A percentile compares a stretch with the other conserved stretches of the same genome.
Conservation (phyloP, 2,888 invertebrate genomes). For the Eupeodes luniger region DNA sequence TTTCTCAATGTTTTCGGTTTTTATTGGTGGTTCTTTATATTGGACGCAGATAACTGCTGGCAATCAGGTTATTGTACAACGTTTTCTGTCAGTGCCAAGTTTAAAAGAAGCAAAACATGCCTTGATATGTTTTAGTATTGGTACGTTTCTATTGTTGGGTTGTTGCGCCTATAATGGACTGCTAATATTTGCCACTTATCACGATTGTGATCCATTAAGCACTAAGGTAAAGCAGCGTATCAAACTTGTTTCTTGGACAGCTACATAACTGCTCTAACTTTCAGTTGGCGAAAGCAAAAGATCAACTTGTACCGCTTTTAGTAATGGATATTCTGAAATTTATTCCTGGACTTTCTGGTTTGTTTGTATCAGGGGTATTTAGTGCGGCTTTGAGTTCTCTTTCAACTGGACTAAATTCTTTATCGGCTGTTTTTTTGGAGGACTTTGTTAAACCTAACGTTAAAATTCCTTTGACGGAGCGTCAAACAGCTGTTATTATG, state of each 20-base stretch:
- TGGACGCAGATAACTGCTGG: conserved; percentile 91
- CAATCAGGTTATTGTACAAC: conserved; percentile 94
- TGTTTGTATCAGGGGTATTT: neutral
- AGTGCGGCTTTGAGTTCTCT: conserved; percentile 88
- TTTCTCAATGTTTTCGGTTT: conserved; percentile 85
- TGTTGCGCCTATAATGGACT: conserved; percentile 1
- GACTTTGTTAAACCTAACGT: neutral
- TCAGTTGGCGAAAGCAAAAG: neutral
- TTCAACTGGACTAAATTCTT: conserved; percentile 92
- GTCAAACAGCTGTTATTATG: neutral
- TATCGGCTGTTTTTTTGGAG: conserved; percentile 88
- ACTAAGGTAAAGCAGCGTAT: neutral
- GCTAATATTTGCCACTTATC: neutral
- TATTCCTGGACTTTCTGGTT: conserved; percentile 89
- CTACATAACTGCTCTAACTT: conserved; percentile 80
- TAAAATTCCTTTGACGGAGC: neutral
- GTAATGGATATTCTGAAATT: conserved; percentile 93
- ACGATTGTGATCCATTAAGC: conserved; percentile 6
- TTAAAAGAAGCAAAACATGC: neutral
- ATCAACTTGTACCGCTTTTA: conserved; percentile 87
- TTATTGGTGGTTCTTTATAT: conserved; percentile 90
- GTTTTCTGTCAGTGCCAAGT: conserved; percentile 87
- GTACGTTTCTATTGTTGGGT: neutral
- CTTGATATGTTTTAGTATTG: neutral
- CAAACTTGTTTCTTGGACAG: conserved; percentile 80